Conservation (phyloP, 2,113 vertebrate genomes). For the Crotophaga sulcirostris region DNA sequence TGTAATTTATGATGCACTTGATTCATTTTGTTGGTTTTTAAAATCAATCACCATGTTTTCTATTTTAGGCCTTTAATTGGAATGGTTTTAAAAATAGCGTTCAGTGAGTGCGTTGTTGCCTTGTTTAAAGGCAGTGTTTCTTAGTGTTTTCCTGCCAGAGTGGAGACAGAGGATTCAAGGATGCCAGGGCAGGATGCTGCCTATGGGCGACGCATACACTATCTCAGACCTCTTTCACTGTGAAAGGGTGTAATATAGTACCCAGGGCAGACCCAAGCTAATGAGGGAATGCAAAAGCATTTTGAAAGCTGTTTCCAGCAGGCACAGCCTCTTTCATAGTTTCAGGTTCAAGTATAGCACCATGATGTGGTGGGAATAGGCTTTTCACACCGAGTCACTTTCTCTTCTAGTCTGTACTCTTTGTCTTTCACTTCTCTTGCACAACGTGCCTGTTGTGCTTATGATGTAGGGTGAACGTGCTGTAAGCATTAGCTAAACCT, state of each 20-base stretch:
- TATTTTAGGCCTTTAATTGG: conserved; percentile 17
- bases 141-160: background rate
- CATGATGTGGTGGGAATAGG: background rate
- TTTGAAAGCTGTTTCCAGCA: background rate
- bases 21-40: background rate
- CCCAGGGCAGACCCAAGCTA: background rate
- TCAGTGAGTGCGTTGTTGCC: background rate
- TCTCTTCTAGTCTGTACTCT: background rate
- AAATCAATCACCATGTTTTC: background rate
- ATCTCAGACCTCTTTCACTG: background rate
- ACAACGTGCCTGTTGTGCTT: accelerated
- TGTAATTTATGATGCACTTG: background rate
- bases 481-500: background rate
- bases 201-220: background rate
- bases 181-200: background rate
- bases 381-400: background rate
- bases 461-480: background rate
- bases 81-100: background rate
- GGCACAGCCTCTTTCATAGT: background rate
- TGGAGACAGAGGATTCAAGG: background rate
- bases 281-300: background rate
- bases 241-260: background rate
- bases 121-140: background rate
- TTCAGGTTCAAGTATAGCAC: background rate
- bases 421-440: background rate